These are phyloP conservation scores for Mechanitis messenoides DNA, from an alignment of 2,888 invertebrate species.

Conservation along the genomic window DNA sequence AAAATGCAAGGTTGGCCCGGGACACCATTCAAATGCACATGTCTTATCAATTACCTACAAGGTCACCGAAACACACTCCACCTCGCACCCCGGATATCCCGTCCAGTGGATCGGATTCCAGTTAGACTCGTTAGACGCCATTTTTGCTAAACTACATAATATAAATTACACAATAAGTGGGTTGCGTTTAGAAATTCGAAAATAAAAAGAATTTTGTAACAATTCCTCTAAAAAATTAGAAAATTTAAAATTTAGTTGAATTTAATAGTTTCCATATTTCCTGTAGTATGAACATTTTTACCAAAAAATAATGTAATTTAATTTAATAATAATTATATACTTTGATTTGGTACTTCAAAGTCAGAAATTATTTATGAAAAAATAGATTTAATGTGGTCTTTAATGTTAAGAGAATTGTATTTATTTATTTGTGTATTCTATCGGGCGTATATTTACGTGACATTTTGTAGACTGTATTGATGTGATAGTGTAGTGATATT, in stretches of 20 bases:
- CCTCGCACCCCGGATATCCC: constrained; percentile 51
- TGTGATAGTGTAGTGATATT: constrained; percentile 52
- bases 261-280: too few relatives aligned
- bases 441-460: constrained; percentile 14
- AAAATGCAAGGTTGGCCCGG: constrained; percentile 76
- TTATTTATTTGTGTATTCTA: constrained; percentile 6
- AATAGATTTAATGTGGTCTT: too few relatives aligned
- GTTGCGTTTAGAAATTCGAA: not conserved
- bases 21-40: constrained; percentile 87
- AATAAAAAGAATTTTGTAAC: too few relatives aligned
- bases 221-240: too few relatives aligned
- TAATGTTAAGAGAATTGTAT: too few relatives aligned
- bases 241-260: too few relatives aligned
- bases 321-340: not conserved
- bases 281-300: not conserved
- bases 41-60: constrained; percentile 76
- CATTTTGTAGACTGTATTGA: constrained; percentile 32
- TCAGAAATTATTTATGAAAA: not conserved
- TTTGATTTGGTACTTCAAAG: not conserved
- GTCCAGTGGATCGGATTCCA: constrained; percentile 65
- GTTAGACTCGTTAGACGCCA: constrained; percentile 37
- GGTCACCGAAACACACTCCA: constrained; percentile 55
- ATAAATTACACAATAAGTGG: not conserved
- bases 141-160: not conserved
- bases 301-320: not conserved